Evolutionary conservation across 1,140 invertebrate species (phyloP), one percentile per base, ranked within the genome.

Genomic region (Trachymyrmex cornetzi): DNA sequence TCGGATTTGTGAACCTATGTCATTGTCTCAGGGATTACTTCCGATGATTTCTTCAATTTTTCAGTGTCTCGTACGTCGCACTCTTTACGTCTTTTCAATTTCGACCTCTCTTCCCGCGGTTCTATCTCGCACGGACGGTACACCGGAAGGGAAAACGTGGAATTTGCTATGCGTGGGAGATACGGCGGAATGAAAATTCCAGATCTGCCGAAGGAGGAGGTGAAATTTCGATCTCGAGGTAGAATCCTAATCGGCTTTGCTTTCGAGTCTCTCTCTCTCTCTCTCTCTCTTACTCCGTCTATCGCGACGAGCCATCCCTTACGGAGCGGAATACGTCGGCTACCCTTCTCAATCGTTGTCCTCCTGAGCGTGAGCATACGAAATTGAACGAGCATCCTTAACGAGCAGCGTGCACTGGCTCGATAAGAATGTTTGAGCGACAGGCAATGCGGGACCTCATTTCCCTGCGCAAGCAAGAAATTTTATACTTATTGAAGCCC

Each of bases 11-110:
- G 85, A 87, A 72, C 77, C 84, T 75, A 50, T 74, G 80, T 87
- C 90, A 91, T 93, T 93, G 91, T 92, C 93, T 92, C 89, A 88
- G 69, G 88, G 86, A 91, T 93, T 92, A 92, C 81, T 91, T 87
- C 69, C 85, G 79, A 50, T n/a, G 34, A 59, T n/a, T 50, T 69
- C 22, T 48, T 57, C 72, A 77, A 88, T 88, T 90, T 86, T 86
- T 90, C 85, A 80, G 27, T 38, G 84, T 44, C 79, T 90, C 85
- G 88, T 87, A 77, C 57, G 34, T 87, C 66, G 30, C 69, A n/a
- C 16, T 11, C 16, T 34, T 34, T 34, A 34, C 30, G 44, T 69
- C 77, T 67, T 57, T 50, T 5, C 24, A 11, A 48, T 82, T 55
- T 14, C 5, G 7, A 59, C 63, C 27, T 24, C 19, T 19, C 27